These are phyloP conservation scores for Schizopygopsis pylzovi DNA, from an alignment of 2,797 vertebrate species.

Conservation along the genomic window DNA sequence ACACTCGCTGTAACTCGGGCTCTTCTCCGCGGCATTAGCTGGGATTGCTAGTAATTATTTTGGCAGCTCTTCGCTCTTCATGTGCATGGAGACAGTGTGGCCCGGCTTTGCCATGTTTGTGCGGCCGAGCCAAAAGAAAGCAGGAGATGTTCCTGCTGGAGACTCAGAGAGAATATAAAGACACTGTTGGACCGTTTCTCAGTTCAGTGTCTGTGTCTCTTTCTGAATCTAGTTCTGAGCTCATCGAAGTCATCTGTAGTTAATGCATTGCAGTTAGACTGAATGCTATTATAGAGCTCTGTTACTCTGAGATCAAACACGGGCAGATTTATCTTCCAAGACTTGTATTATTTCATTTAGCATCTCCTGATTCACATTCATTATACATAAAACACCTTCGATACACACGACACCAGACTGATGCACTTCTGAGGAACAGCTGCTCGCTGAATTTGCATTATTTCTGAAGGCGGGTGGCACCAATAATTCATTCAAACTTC, in stretches of 20 bases:
- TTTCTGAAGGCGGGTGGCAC: too few species aligned
- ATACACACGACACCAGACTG: too few species aligned
- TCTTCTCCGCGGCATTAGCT: constrained; percentile 36
- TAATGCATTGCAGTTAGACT: not conserved
- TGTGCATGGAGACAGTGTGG: constrained; percentile 25
- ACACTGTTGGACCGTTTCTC: not conserved
- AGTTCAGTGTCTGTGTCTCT: not conserved
- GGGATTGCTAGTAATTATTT: constrained; percentile 38
- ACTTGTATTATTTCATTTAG: too few species aligned
- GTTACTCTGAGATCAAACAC: too few species aligned
- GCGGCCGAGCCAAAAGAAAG: constrained; percentile 8
- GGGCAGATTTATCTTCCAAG: too few species aligned
- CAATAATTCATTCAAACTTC: too few species aligned
- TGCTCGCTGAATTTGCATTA: too few species aligned
- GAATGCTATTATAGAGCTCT: too few species aligned
- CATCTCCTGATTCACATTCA: too few species aligned
- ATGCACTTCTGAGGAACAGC: too few species aligned
- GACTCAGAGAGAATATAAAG: not conserved
- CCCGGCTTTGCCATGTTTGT: constrained; percentile 23
- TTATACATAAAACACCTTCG: too few species aligned
- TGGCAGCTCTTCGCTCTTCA: constrained; percentile 44
- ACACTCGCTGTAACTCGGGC: constrained; percentile 35
- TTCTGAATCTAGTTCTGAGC: not conserved
- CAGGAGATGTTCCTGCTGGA: not conserved
- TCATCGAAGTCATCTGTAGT: not conserved